Evolutionary conservation across 2,888 invertebrate species (phyloP).

Genomic region (Caradrina clavipalpis): DNA sequence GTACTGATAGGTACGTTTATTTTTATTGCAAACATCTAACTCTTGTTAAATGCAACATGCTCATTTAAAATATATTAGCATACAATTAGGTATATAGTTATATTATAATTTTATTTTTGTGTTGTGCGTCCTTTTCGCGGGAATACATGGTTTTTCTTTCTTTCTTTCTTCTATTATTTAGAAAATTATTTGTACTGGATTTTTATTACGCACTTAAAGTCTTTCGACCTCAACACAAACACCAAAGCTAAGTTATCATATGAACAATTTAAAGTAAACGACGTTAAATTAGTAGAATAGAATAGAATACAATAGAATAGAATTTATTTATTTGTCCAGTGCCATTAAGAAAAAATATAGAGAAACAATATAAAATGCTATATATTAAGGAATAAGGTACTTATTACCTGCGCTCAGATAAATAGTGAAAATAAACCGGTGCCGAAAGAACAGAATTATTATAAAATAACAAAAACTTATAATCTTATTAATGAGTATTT

Average conservation of each 20-base stretch:
- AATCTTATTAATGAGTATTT: constrained; percentile 22
- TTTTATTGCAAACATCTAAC: background rate
- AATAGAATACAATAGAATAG: too few species aligned
- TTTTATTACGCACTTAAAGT: background rate
- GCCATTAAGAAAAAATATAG: background rate
- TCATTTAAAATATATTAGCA: background rate
- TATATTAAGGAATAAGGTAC: background rate
- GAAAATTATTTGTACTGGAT: too few species aligned
- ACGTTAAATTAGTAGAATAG: background rate
- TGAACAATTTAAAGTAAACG: background rate
- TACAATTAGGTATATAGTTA: background rate
- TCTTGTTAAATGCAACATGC: background rate
- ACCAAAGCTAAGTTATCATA: constrained; percentile 1
- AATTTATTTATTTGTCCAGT: too few species aligned
- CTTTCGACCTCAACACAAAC: background rate
- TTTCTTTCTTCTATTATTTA: too few species aligned
- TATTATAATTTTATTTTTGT: too few species aligned
- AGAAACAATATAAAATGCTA: background rate
- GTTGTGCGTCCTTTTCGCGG: too few species aligned
- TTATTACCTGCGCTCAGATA: background rate
- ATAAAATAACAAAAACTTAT: constrained; percentile 7
- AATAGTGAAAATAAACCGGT: background rate
- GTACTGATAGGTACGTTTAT: background rate
- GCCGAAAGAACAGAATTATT: background rate
- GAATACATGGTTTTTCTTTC: too few species aligned